Evolutionary conservation across 1,140 invertebrate species (phyloP).

Genomic region (Drosophila kepulauana): DNA sequence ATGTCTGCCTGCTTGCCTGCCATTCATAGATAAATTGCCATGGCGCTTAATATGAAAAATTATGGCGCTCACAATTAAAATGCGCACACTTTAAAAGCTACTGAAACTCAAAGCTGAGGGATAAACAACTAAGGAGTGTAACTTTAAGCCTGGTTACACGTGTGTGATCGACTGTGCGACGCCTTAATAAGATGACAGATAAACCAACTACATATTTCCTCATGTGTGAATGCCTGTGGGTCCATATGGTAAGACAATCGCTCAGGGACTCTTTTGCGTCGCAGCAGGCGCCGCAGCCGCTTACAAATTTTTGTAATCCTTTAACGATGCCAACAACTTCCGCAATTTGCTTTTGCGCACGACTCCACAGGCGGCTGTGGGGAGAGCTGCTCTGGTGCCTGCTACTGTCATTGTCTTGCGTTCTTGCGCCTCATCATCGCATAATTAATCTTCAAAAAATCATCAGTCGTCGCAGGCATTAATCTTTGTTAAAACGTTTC

Average conservation of each 20-base stretch:
- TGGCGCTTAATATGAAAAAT: conserved; percentile 76
- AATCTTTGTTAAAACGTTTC: conserved; percentile 84
- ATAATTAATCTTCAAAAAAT: conserved; percentile 84
- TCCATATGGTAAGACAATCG: conserved; percentile 11
- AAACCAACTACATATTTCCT: conserved; percentile 3
- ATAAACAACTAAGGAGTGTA: not conserved
- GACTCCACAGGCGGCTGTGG: conserved; percentile 42
- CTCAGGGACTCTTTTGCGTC: conserved; percentile 12
- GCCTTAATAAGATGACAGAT: conserved; percentile 42
- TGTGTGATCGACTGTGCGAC: not conserved
- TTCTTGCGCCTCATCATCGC: conserved; percentile 81
- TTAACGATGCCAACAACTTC: conserved; percentile 75
- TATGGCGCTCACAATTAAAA: conserved; percentile 67
- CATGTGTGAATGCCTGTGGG: not conserved
- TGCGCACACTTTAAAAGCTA: conserved; percentile 46
- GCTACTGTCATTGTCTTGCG: conserved; percentile 70
- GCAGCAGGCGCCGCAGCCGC: conserved; percentile 45
- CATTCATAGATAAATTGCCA: conserved; percentile 77
- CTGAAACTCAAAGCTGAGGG: conserved; percentile 6
- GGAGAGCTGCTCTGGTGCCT: conserved; percentile 15
- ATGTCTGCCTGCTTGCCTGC: conserved; percentile 46
- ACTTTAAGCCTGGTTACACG: not conserved
- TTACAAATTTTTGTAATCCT: conserved; percentile 84
- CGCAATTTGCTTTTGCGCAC: conserved; percentile 56
- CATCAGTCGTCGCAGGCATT: conserved; percentile 83